Evolutionary conservation across 1,140 invertebrate species (phyloP).

Genomic region (Himalopsyche phryganea): DNA sequence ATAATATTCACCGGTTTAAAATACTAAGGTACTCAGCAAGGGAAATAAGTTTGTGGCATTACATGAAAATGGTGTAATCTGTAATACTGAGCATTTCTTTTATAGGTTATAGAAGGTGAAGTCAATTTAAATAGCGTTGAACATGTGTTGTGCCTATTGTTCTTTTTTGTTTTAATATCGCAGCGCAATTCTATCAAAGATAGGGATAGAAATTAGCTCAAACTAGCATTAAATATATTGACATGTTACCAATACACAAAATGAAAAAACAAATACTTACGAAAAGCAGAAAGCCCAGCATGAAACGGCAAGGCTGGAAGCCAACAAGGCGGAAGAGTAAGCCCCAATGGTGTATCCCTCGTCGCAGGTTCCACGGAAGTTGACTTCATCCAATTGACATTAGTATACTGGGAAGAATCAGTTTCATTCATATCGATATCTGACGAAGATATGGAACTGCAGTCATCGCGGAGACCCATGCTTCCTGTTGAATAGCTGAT

Average conservation of each 20-base stretch:
- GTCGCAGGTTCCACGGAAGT: constrained; percentile 36
- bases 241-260: background rate
- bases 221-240: background rate
- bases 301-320: constrained; percentile 48
- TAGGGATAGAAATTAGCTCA: no score
- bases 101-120: no score
- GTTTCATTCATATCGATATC: constrained; percentile 46
- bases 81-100: no score
- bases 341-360: constrained; percentile 39
- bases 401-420: constrained; percentile 19
- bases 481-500: background rate
- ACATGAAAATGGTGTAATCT: no score
- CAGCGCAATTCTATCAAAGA: no score
- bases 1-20: no score
- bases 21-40: no score
- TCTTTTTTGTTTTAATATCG: no score
- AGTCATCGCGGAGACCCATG: constrained; percentile 33
- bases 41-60: no score
- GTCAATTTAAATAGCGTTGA: no score
- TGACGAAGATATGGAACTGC: constrained; percentile 43
- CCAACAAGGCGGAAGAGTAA: constrained; percentile 20
- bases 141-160: no score
- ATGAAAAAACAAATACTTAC: constrained; percentile 48
- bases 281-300: constrained; percentile 59
- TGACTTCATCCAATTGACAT: background rate